These are phyloP conservation scores for Tupiocoris notatus DNA, from an alignment of 2,888 invertebrate species.

Conservation along the genomic window DNA sequence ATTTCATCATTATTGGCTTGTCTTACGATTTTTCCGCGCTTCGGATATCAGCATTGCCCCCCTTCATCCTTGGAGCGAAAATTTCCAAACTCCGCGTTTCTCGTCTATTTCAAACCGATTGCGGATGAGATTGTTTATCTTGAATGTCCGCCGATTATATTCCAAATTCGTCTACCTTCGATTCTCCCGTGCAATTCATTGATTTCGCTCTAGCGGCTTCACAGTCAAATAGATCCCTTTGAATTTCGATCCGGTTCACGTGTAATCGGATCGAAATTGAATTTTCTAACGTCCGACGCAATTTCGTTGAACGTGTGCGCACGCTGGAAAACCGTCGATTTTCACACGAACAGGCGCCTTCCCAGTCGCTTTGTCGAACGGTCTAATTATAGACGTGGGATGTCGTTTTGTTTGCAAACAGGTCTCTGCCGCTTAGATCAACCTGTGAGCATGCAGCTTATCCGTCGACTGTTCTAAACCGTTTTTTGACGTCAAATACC, in stretches of 20 bases:
- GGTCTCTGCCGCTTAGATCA: background rate
- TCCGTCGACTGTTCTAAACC: too few species aligned
- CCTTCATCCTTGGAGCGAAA: slow-evolving; percentile 12
- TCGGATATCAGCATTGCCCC: background rate
- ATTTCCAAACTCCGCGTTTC: background rate
- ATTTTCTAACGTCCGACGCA: too few species aligned
- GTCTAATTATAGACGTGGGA: background rate
- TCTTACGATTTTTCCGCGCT: slow-evolving; percentile 5
- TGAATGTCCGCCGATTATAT: too few species aligned
- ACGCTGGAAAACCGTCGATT: background rate
- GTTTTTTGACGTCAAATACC: too few species aligned
- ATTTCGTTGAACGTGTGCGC: background rate
- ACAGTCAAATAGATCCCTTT: background rate
- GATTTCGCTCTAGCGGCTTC: background rate
- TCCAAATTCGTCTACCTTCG: background rate
- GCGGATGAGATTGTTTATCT: too few species aligned
- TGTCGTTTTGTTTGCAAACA: background rate
- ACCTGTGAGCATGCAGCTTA: too few species aligned
- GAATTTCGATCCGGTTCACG: background rate
- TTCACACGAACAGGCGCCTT: background rate
- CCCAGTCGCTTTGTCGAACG: background rate
- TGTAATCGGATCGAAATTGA: background rate
- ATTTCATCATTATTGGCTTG: slow-evolving; percentile 49
- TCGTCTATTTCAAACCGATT: too few species aligned
- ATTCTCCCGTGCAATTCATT: background rate